Evolutionary conservation across 2,797 vertebrate species (phyloP).

Genomic region (Sebastes nivosus): DNA sequence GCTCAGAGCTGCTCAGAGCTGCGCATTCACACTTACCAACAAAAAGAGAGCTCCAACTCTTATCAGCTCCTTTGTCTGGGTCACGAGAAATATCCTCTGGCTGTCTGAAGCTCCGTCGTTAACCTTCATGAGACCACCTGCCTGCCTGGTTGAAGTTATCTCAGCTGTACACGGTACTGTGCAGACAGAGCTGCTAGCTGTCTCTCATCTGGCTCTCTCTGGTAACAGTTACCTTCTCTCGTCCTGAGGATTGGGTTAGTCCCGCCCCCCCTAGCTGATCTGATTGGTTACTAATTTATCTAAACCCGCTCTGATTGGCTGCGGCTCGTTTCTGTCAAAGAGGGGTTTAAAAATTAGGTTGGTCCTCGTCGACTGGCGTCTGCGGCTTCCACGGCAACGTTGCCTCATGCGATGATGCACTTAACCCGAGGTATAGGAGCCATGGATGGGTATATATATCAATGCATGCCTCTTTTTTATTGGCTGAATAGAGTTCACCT

Average conservation of each 20-base stretch:
- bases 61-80: slow-evolving; percentile 44
- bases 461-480: neutral
- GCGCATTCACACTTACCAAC: slow-evolving; percentile 73
- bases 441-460: neutral
- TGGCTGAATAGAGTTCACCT: neutral
- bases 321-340: slow-evolving; percentile 50
- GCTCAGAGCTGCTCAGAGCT: slow-evolving; percentile 65
- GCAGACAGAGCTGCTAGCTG: slow-evolving; percentile 12
- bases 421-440: neutral
- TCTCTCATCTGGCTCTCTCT: slow-evolving; percentile 56
- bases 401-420: slow-evolving; percentile 33
- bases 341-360: slow-evolving; percentile 58
- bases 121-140: slow-evolving; percentile 27
- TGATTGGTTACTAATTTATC: slow-evolving; percentile 53
- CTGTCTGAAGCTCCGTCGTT: neutral
- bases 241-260: slow-evolving; percentile 53
- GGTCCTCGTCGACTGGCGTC: slow-evolving; percentile 72
- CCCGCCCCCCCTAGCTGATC: slow-evolving; percentile 52
- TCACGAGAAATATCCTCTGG: neutral
- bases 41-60: slow-evolving; percentile 46
- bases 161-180: neutral
- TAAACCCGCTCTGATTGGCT: slow-evolving; percentile 67
- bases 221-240: slow-evolving; percentile 59
- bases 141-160: slow-evolving; percentile 30
- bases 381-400: slow-evolving; percentile 83